Evolutionary conservation across 2,888 invertebrate genomes (phyloP).

Genomic region (Odontomyia ornata): DNA sequence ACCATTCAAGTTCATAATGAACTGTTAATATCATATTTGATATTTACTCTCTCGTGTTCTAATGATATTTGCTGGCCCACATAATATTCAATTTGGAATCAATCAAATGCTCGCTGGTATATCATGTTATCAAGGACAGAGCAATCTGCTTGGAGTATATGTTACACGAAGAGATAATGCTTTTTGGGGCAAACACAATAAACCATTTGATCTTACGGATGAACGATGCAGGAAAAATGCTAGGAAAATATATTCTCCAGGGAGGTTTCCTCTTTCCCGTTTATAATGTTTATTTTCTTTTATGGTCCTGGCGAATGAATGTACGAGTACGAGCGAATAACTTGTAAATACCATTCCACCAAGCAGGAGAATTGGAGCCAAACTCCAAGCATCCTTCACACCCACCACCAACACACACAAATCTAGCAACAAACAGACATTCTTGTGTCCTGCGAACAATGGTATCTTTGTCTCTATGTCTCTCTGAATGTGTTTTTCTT

Average conservation of each 20-base stretch:
- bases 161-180: constrained; percentile 25
- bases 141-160: background rate
- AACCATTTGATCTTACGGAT: constrained; percentile 45
- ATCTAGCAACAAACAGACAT: background rate
- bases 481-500: constrained; percentile 34
- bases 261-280: constrained; percentile 28
- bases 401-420: background rate
- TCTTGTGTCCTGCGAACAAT: background rate
- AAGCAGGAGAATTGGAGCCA: background rate
- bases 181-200: constrained; percentile 39
- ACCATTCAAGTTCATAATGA: too few relatives aligned
- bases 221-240: constrained; percentile 42
- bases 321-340: background rate
- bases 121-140: constrained; percentile 2
- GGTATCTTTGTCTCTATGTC: constrained; percentile 35
- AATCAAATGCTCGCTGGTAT: constrained; percentile 31
- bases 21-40: background rate
- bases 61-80: background rate
- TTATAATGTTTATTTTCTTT: constrained; percentile 44
- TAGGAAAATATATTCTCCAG: constrained; percentile 31
- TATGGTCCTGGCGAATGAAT: background rate
- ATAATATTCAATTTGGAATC: constrained; percentile 22
- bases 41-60: background rate
- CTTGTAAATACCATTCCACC: background rate
- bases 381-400: constrained; percentile 9